A percentile compares a stretch with the other conserved stretches of the same genome.
phyloP scores from a whole-genome alignment of 2,888 invertebrate species.

The Tinea trinotella region DNA sequence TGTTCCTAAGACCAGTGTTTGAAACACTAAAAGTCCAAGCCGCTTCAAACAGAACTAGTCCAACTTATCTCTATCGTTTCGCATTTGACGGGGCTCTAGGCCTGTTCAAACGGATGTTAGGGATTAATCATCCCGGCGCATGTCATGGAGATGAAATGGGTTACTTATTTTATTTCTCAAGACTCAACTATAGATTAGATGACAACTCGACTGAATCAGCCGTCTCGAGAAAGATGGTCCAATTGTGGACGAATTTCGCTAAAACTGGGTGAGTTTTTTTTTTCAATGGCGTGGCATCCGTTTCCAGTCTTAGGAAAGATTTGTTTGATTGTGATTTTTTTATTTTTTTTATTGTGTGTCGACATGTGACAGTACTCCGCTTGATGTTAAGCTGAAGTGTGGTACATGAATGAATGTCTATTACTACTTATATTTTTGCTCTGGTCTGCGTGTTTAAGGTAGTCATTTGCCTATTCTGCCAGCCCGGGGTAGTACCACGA shows the following conservation, averaged over 20 bases:
- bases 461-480: too few species aligned
- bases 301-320: background rate
- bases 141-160: slow-evolving; percentile 78
- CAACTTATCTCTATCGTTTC: slow-evolving; percentile 74
- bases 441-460: too few species aligned
- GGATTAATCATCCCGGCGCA: slow-evolving; percentile 71
- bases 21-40: slow-evolving; percentile 63
- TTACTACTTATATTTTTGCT: too few species aligned
- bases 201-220: slow-evolving; percentile 71
- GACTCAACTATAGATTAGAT: slow-evolving; percentile 73
- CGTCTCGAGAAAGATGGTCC: slow-evolving; percentile 73
- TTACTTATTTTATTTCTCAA: slow-evolving; percentile 75
- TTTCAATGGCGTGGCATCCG: too few species aligned
- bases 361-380: too few species aligned
- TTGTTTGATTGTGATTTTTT: too few species aligned
- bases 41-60: slow-evolving; percentile 53
- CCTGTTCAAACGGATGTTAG: slow-evolving; percentile 75
- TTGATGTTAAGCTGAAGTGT: too few species aligned
- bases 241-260: slow-evolving; percentile 77
- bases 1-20: slow-evolving; percentile 73
- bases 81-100: slow-evolving; percentile 75
- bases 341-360: too few species aligned
- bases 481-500: too few species aligned
- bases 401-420: too few species aligned
- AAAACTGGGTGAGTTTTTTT: slow-evolving; percentile 68